Percentiles rank a stretch among this genome's conserved stretches.
phyloP scores from a whole-genome alignment of 2,888 invertebrate species.

The Flexamia atlantica region DNA sequence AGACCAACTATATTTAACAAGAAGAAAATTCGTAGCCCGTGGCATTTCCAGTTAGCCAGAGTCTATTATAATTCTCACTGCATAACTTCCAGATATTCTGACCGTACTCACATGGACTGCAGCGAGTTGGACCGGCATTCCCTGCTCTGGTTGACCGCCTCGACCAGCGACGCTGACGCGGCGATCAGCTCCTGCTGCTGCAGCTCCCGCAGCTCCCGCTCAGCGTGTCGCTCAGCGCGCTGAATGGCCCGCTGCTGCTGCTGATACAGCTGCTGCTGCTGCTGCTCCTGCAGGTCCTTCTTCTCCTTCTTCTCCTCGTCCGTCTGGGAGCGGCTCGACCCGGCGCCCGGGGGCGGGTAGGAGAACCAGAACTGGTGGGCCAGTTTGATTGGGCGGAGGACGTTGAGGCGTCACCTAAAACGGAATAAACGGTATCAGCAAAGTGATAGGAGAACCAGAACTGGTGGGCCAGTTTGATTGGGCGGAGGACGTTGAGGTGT shows the following conservation, averaged over 20 bases:
- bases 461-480: no score
- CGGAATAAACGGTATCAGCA: no score
- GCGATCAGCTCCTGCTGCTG: conserved; percentile 67
- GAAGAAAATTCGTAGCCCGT: no score
- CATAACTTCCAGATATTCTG: no score
- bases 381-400: conserved; percentile 79
- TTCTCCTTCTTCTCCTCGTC: conserved; percentile 77
- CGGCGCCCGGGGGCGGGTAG: conserved; percentile 88
- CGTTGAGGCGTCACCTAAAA: conserved; percentile 54
- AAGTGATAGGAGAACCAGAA: no score
- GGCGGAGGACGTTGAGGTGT: no score
- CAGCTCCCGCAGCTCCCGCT: conserved; percentile 75
- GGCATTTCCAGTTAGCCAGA: no score
- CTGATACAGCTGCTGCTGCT: conserved; percentile 80
- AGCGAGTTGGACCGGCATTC: conserved; percentile 63
- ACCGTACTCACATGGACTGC: conserved; percentile 63
- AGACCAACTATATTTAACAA: no score
- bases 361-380: conserved; percentile 93
- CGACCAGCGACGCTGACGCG: conserved; percentile 59
- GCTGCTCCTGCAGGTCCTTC: conserved; percentile 75
- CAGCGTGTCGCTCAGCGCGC: conserved; percentile 72
- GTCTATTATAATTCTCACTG: no score
- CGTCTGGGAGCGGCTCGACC: conserved; percentile 77
- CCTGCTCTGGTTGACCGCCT: conserved; percentile 63
- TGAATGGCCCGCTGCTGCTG: conserved; percentile 77